phyloP scores from a whole-genome alignment of 2,113 vertebrate species.

The Semicossyphus pulcher region DNA sequence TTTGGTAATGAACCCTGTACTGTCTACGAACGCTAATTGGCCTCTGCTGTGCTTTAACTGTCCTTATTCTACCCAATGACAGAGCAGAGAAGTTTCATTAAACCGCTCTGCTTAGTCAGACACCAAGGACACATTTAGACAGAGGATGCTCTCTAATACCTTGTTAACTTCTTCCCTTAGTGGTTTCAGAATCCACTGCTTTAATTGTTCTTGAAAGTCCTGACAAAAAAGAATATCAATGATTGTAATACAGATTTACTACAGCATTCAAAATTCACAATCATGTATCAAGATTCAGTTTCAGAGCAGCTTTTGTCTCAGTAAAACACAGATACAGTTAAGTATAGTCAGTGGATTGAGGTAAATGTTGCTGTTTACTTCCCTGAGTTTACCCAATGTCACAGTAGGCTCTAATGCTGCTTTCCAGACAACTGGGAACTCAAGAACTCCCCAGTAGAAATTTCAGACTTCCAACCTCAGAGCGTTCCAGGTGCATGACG shows the following conservation, averaged over 20 bases:
- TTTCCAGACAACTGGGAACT: too few relatives aligned
- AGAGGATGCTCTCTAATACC: background rate
- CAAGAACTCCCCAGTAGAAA: too few relatives aligned
- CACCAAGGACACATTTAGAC: background rate
- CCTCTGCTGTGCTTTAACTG: background rate
- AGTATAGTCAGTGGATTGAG: background rate
- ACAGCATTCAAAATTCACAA: background rate
- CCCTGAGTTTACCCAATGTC: too few relatives aligned
- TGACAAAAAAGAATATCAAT: background rate
- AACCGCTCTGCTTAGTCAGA: background rate
- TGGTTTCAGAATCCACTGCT: background rate
- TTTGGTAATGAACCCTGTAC: background rate
- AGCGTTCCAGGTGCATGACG: too few relatives aligned
- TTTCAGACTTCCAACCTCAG: too few relatives aligned
- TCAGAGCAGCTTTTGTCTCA: background rate
- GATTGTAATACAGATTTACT: background rate
- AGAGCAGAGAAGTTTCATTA: too few relatives aligned
- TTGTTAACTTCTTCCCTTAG: background rate
- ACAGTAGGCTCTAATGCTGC: too few relatives aligned
- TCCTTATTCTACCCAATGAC: background rate
- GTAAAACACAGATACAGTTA: constrained; percentile 1
- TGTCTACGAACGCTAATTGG: background rate
- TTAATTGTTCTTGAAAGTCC: background rate
- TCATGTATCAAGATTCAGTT: constrained; percentile 1
- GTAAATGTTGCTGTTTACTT: background rate